Base-by-base conservation (phyloP, 2,797 vertebrate species). In the Gorsachius magnificus region DNA sequence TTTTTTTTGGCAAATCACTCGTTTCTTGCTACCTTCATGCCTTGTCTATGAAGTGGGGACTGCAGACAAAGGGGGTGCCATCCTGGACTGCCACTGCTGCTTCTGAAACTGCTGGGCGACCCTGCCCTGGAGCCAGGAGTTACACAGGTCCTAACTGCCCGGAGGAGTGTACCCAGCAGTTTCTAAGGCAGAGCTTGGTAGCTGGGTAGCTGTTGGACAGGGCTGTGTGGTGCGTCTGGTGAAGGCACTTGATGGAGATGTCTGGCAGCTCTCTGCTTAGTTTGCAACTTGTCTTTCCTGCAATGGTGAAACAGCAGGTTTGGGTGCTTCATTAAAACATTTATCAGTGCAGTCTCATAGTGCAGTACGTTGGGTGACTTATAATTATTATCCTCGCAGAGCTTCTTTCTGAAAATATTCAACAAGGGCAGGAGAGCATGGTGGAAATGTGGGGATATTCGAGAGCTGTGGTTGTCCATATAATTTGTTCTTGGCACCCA, bases 171-270 rank as follows among this genome's bases (percentile, higher is more conserved):
- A 19, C 48, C 29, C 16, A 41, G 18, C 6, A 36, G 9, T 54
- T 79, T 51, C 53, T 57, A 43, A 58, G 10, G 43, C 26, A 79
- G 43, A 75, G 29, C 14, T 78, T 48, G n/a, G 10, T 33, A 41
- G 12, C 16, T 69, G 66, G 5, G 10, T 33, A 41, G 12, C 16
- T 69, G 66, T 4, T 65, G n/a, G 28, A 48, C 28, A 38, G 35
- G 22, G 13, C 41, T 66, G 4, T 8, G 15, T 22, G 8, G 0
- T 71, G 15, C 29, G 5, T 36, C 58, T 66, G 31, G 12, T 0
- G 0, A 71, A 48, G 33, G 20, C 31, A 31, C 21, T 4, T 13
- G 15, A 24, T 43, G 74, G 45, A 83, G 36, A 28, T 71, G 17
- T 75, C 31, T 87, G 20, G 43, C 61, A 57, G 60, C 13, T 63